Evolutionary conservation across 2,888 invertebrate genomes (phyloP).

Genomic region (Campaea margaritaria): DNA sequence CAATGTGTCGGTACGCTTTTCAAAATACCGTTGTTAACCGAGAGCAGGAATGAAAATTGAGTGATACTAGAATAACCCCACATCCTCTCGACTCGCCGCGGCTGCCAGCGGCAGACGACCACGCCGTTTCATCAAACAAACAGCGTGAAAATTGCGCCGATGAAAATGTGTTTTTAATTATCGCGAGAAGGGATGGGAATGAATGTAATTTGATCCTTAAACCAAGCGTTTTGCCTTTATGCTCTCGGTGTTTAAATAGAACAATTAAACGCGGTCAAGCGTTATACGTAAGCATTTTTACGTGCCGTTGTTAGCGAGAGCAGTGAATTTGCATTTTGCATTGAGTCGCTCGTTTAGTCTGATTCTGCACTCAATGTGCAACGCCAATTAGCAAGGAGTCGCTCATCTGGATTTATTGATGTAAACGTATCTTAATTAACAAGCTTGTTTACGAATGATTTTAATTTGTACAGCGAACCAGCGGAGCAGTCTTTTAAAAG

Average conservation of each 20-base stretch:
- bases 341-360: conserved; percentile 48
- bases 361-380: conserved; percentile 65
- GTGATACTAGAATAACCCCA: conserved; percentile 30
- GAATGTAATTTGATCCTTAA: conserved; percentile 62
- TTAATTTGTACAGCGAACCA: background rate
- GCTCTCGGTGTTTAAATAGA: conserved; percentile 62
- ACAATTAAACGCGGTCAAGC: conserved; percentile 71
- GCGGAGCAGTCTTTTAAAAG: background rate
- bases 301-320: conserved; percentile 53
- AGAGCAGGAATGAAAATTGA: conserved; percentile 29
- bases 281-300: conserved; percentile 71
- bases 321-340: conserved; percentile 63
- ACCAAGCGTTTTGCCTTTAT: conserved; percentile 56
- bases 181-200: conserved; percentile 53
- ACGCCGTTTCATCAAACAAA: conserved; percentile 53
- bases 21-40: conserved; percentile 12
- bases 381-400: conserved; percentile 77
- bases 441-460: conserved; percentile 24
- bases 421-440: conserved; percentile 69
- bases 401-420: conserved; percentile 70
- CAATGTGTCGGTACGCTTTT: conserved; percentile 1
- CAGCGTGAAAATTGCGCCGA: conserved; percentile 49
- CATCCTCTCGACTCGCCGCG: conserved; percentile 26
- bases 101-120: conserved; percentile 41
- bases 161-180: conserved; percentile 69